phyloP scores from a whole-genome alignment of 2,797 vertebrate genomes.

The Alca torda region DNA sequence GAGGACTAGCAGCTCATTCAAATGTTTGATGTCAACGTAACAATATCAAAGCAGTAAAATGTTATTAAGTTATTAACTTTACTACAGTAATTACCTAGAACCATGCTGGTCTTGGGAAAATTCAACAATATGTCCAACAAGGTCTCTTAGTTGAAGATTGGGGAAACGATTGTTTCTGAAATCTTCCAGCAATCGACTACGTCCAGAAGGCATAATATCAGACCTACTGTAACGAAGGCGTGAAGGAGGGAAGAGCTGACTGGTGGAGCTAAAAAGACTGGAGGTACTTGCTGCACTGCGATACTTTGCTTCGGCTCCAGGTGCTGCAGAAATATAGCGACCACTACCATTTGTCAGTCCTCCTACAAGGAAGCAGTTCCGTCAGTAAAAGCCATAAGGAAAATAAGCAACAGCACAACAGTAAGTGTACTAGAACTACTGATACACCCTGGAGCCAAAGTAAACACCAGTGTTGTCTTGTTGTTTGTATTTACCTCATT shows the following conservation, averaged over 20 bases:
- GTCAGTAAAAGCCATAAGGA: slow-evolving; percentile 55
- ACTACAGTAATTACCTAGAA: slow-evolving; percentile 83
- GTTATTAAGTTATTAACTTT: neutral
- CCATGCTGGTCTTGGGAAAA: slow-evolving; percentile 98
- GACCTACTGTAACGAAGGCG: slow-evolving; percentile 94
- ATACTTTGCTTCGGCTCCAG: slow-evolving; percentile 96
- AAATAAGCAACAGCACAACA: slow-evolving; percentile 35
- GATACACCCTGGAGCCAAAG: slow-evolving; percentile 39
- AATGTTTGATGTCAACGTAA: neutral
- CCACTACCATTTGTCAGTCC: slow-evolving; percentile 97
- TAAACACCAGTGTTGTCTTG: neutral
- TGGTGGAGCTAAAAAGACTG: slow-evolving; percentile 95
- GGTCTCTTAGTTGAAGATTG: slow-evolving; percentile 94
- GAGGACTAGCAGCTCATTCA: neutral
- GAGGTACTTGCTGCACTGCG: slow-evolving; percentile 89
- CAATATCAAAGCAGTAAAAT: neutral
- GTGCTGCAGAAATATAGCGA: slow-evolving; percentile 96
- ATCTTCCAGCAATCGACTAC: slow-evolving; percentile 93
- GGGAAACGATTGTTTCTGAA: slow-evolving; percentile 98
- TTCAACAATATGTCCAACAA: slow-evolving; percentile 97
- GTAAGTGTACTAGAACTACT: slow-evolving; percentile 36
- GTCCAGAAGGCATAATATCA: slow-evolving; percentile 96
- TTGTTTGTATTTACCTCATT: slow-evolving; percentile 31
- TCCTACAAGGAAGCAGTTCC: slow-evolving; percentile 82
- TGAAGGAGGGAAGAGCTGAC: slow-evolving; percentile 95